Evolutionary conservation across 2,888 invertebrate species (phyloP), one percentile per base, ranked within the genome.

Genomic region (Ichneumon xanthorius): DNA sequence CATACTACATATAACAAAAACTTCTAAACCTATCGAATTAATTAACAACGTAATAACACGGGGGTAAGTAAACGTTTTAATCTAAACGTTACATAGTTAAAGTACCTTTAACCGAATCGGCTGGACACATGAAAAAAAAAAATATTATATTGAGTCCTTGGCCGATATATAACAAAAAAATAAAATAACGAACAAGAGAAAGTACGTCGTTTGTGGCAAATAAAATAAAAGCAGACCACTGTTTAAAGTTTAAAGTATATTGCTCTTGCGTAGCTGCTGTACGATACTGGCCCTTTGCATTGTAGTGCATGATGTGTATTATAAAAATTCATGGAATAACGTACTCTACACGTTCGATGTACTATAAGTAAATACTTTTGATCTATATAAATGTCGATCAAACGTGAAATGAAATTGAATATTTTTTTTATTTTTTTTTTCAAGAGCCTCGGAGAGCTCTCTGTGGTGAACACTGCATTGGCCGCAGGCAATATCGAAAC

Each of bases 61-160:
- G 50, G 78, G 88, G 88, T 88, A 84, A 88, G 88, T 88, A 88
- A 78, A 79, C 80, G 80, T 84, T 73, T 72, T 73, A 37, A 82
- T 80, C 63, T 87, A 83, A 88, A 87, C 87, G 65, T 84, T 85
- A 45, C 75, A 50, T 78, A 65, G 45, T 82, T 58, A 58, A 87
- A 85, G 82, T 80, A 45, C 73, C 53, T 7, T 68, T 75, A 84
- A 80, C 40, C 55, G 65, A 45, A 85, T 79, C 85, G 85, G 65
- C 79, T 37, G 73, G 73, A 65, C 11, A 19, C 48, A 40, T 55
- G 48, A 53, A 50, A 55, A 55, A 55, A 22, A 19, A 22, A 58
- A 19, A 0, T 19, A 53, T 19, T 19, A 22, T 30, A 75, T 67
- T 14, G 48, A 63, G 70, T 26, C 30, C 75, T 53, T 30, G 63